phyloP scores from a whole-genome alignment of 2,888 invertebrate species.

The Bellardia pandia region DNA sequence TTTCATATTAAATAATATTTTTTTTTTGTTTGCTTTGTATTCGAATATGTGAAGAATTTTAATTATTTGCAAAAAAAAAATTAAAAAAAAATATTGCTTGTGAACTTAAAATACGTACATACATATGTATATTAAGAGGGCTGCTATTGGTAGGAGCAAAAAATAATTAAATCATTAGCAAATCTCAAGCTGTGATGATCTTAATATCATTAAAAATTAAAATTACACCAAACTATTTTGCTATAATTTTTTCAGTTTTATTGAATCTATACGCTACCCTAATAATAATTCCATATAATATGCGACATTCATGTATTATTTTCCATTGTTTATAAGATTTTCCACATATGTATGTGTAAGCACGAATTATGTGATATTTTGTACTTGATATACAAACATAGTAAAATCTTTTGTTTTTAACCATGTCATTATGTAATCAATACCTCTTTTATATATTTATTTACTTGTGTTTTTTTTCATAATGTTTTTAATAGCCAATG shows the following conservation, averaged over 20 bases:
- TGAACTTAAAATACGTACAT: slow-evolving; percentile 6
- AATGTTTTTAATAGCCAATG: slow-evolving; percentile 41
- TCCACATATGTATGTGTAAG: neutral
- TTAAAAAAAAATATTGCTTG: slow-evolving; percentile 17
- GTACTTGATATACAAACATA: slow-evolving; percentile 51
- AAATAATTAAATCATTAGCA: neutral
- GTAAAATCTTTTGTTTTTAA: slow-evolving; percentile 61
- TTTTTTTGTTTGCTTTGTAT: neutral
- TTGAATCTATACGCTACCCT: slow-evolving; percentile 1
- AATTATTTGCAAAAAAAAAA: slow-evolving; percentile 59
- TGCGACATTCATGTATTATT: slow-evolving; percentile 54
- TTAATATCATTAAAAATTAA: no score
- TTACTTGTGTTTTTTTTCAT: slow-evolving; percentile 24
- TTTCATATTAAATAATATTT: slow-evolving; percentile 10
- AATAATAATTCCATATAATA: slow-evolving; percentile 31
- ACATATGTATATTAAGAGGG: neutral
- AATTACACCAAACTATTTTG: neutral
- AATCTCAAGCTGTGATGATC: neutral
- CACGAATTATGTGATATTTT: slow-evolving; percentile 42
- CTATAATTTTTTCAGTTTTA: neutral
- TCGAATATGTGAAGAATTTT: slow-evolving; percentile 40
- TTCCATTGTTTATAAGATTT: slow-evolving; percentile 38
- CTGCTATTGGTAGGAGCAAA: neutral
- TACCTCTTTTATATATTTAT: slow-evolving; percentile 52
- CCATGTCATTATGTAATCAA: slow-evolving; percentile 66